Conservation (phyloP, 2,888 invertebrate species). For the Brenthis hecate region DNA sequence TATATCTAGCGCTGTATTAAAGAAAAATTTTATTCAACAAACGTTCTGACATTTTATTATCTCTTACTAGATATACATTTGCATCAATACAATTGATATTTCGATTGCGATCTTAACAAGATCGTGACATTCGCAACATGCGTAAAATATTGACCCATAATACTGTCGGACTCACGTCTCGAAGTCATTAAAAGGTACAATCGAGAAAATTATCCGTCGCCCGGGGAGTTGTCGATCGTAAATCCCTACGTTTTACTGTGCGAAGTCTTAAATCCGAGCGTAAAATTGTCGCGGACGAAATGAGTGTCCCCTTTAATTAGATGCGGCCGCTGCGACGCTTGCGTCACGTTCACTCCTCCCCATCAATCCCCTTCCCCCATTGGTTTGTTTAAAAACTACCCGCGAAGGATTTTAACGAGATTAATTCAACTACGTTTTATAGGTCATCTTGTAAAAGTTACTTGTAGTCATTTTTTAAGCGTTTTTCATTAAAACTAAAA, state of each 20-base stretch:
- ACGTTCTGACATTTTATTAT: conserved; percentile 17
- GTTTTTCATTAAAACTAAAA: conserved; percentile 66
- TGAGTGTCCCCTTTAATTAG: conserved; percentile 73
- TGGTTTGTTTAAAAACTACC: conserved; percentile 67
- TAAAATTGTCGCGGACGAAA: conserved; percentile 71
- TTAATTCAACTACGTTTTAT: conserved; percentile 71
- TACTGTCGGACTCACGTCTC: conserved; percentile 48
- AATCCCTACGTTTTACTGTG: conserved; percentile 67
- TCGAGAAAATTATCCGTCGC: conserved; percentile 65
- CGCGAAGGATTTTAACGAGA: conserved; percentile 76
- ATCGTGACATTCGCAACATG: conserved; percentile 48
- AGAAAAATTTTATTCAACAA: not conserved
- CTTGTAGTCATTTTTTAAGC: conserved; percentile 67
- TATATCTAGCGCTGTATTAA: too few species aligned
- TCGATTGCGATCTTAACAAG: conserved; percentile 38
- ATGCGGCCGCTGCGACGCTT: conserved; percentile 58
- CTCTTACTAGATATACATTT: conserved; percentile 11
- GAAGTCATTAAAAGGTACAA: conserved; percentile 57
- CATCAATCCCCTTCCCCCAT: conserved; percentile 35
- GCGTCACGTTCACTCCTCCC: conserved; percentile 37
- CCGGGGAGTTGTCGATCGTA: conserved; percentile 59
- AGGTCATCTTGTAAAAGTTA: conserved; percentile 74
- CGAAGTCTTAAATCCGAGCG: conserved; percentile 64
- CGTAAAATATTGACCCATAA: conserved; percentile 49
- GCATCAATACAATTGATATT: conserved; percentile 27